Conservation (phyloP, 2,113 vertebrate species). For the Eudyptes chrysolophus region DNA sequence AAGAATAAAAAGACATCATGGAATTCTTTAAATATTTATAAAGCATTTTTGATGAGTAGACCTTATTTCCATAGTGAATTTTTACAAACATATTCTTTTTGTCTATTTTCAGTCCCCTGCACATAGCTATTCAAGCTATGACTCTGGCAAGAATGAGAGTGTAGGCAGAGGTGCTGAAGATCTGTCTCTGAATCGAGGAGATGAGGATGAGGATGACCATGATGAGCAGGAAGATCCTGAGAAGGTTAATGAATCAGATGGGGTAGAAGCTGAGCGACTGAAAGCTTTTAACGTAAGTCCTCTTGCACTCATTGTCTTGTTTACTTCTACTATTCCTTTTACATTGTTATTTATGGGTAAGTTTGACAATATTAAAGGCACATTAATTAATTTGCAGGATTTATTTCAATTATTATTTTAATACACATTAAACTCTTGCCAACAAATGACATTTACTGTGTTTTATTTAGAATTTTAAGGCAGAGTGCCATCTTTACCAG, state of each 20-base stretch:
- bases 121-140: conserved; percentile 85
- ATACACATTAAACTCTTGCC: conserved; percentile 62
- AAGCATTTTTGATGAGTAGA: neutral
- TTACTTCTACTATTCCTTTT: conserved; percentile 35
- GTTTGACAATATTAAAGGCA: conserved; percentile 56
- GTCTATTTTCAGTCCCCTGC: conserved; percentile 80
- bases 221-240: conserved; percentile 83
- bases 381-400: conserved; percentile 65
- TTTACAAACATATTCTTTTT: neutral
- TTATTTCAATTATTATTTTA: conserved; percentile 42
- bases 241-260: conserved; percentile 80
- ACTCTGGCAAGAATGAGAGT: conserved; percentile 84
- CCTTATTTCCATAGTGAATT: neutral
- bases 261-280: conserved; percentile 82
- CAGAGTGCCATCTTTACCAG: conserved; percentile 54
- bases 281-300: conserved; percentile 87
- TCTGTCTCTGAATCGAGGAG: conserved; percentile 79
- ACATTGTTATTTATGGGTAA: conserved; percentile 51
- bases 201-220: conserved; percentile 85
- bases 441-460: conserved; percentile 66
- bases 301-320: neutral
- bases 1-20: neutral
- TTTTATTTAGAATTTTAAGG: conserved; percentile 72
- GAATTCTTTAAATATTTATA: neutral
- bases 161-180: conserved; percentile 80